phyloP scores from a whole-genome alignment of 2,888 invertebrate genomes.

The Magallana nippona region DNA sequence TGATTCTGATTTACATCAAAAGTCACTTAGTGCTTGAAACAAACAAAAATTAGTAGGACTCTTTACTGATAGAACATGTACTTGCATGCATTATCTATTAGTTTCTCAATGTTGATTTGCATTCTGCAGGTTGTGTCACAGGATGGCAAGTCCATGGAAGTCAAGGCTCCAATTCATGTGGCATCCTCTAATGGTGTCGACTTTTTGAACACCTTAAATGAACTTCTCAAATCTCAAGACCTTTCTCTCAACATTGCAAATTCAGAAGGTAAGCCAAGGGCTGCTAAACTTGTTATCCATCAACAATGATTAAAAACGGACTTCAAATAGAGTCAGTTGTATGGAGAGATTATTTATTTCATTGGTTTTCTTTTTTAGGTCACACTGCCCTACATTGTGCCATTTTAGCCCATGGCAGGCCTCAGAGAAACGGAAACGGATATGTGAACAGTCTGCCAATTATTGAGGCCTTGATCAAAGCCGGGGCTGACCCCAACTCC shows the following conservation, averaged over 20 bases:
- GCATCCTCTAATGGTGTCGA: slow-evolving; percentile 68
- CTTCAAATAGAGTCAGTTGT: neutral
- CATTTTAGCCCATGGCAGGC: slow-evolving; percentile 67
- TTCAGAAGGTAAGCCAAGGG: slow-evolving; percentile 68
- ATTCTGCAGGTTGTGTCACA: slow-evolving; percentile 52
- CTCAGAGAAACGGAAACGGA: slow-evolving; percentile 48
- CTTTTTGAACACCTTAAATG: slow-evolving; percentile 64
- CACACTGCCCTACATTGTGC: slow-evolving; percentile 75
- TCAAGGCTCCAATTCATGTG: slow-evolving; percentile 71
- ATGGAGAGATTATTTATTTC: no score
- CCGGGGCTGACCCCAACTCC: slow-evolving; percentile 71
- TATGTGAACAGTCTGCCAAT: slow-evolving; percentile 66
- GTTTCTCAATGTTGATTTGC: slow-evolving; percentile 1
- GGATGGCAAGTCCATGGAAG: slow-evolving; percentile 59
- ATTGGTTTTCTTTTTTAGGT: slow-evolving; percentile 57
- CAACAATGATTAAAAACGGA: neutral
- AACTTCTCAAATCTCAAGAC: slow-evolving; percentile 64
- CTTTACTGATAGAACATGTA: neutral
- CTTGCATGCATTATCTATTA: neutral
- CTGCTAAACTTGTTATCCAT: neutral
- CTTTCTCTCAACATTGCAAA: slow-evolving; percentile 68
- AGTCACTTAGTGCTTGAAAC: no score
- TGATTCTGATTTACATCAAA: no score
- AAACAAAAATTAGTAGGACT: no score
- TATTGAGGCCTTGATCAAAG: slow-evolving; percentile 67